Evolutionary conservation across 2,797 vertebrate genomes (phyloP).

Genomic region (Iguana delicatissima): DNA sequence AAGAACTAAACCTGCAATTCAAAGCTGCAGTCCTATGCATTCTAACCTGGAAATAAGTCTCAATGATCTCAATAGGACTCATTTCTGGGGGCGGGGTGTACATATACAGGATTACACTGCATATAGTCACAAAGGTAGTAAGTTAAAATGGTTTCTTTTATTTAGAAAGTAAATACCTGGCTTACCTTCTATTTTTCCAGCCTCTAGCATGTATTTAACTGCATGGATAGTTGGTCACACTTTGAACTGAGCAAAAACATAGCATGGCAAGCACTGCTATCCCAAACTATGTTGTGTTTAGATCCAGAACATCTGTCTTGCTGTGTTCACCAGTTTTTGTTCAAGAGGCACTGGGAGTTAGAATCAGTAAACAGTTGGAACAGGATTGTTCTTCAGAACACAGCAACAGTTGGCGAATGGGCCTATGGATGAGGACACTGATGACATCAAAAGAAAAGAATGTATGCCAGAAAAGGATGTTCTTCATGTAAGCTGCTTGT

Average conservation of each 20-base stretch:
- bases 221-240: background rate
- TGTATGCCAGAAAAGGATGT: background rate
- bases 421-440: background rate
- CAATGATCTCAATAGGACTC: background rate
- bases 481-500: background rate
- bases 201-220: constrained; percentile 14
- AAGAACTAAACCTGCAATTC: background rate
- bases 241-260: background rate
- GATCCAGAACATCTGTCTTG: background rate
- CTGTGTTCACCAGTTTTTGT: constrained; percentile 1
- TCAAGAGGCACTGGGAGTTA: background rate
- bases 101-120: background rate
- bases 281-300: background rate
- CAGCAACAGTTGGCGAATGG: background rate
- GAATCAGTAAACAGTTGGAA: background rate
- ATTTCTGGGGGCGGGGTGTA: background rate
- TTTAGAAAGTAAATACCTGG: background rate
- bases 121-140: background rate
- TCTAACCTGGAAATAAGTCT: background rate
- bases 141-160: background rate
- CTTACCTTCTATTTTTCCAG: background rate
- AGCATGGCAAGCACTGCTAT: background rate
- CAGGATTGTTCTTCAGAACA: background rate
- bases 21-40: background rate
- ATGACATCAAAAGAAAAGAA: constrained; percentile 7